phyloP scores from a whole-genome alignment of 2,888 invertebrate genomes.

The Podotricha telesiphe region DNA sequence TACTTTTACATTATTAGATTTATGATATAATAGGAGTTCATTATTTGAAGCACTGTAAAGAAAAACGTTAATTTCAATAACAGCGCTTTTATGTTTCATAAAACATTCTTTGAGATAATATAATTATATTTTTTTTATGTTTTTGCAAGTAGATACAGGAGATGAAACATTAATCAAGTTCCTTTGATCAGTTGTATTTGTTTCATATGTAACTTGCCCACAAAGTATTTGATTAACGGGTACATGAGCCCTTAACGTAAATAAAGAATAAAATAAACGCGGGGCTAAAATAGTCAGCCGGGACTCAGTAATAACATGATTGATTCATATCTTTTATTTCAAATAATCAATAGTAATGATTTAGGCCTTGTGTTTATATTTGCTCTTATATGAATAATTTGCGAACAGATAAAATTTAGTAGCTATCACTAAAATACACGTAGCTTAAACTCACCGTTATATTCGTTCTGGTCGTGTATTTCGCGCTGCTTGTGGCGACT shows the following conservation, averaged over 20 bases:
- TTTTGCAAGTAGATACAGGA: not conserved
- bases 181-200: slow-evolving; percentile 23
- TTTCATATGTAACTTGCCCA: slow-evolving; percentile 28
- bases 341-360: not conserved
- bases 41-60: not conserved
- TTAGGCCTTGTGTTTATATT: not conserved
- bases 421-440: no score
- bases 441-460: slow-evolving; percentile 64
- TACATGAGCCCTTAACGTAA: slow-evolving; percentile 18
- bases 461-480: slow-evolving; percentile 72
- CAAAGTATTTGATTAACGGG: slow-evolving; percentile 38
- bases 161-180: slow-evolving; percentile 15
- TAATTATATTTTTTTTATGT: slow-evolving; percentile 8
- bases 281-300: not conserved
- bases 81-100: not conserved
- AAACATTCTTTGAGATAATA: slow-evolving; percentile 1
- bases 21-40: not conserved
- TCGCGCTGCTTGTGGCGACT: slow-evolving; percentile 73
- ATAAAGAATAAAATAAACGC: slow-evolving; percentile 17
- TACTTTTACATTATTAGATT: not conserved
- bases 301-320: not conserved
- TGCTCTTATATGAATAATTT: no score
- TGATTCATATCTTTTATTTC: not conserved
- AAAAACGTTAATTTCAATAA: not conserved
- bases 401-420: no score